Evolutionary conservation across 2,888 invertebrate genomes (phyloP), one percentile per base, ranked within the genome.

Genomic region (Metopia argyrocephala): DNA sequence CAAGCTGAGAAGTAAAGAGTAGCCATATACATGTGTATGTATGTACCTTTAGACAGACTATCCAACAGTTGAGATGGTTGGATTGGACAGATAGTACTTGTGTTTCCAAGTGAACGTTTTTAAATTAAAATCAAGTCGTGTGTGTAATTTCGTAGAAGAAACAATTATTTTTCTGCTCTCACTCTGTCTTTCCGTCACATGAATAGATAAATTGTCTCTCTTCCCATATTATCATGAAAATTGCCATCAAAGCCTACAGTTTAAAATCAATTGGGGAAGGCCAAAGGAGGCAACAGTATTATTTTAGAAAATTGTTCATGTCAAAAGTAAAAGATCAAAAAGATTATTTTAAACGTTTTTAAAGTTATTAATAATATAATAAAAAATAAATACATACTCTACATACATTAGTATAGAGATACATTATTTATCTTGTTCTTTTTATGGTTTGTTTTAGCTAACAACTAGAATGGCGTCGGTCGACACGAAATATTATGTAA

Each of bases 81-180:
- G n/a, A n/a, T n/a, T n/a, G n/a, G n/a, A n/a, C n/a, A n/a, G n/a
- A n/a, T n/a, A n/a, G n/a, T n/a, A n/a, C n/a, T n/a, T n/a, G n/a
- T n/a, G n/a, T n/a, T 38, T 6, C 27, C 62, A 57, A 68, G 27
- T 38, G 31, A 73, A 28, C 28, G 65, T 48, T 61, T n/a, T 57
- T 45, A 71, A 71, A 70, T 76, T 66, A 66, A 76, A 76, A 61
- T 15, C 61, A 56, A 79, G 66, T 80, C 71, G 61, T 80, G 76
- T 76, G 68, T 50, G 71, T 80, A 76, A 73, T 73, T 68, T 66
- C 7, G 56, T 62, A 23, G 61, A 45, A 61, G 5, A 23, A 48
- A 62, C 52, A 57, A 38, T 59, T 28, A 65, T 61, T 65, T 70
- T 9, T 6, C 18, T 50, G 46, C 46, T 28, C 18, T 21, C 54